Conservation (phyloP, 2,797 vertebrate genomes). For the Phataginus tricuspis region DNA sequence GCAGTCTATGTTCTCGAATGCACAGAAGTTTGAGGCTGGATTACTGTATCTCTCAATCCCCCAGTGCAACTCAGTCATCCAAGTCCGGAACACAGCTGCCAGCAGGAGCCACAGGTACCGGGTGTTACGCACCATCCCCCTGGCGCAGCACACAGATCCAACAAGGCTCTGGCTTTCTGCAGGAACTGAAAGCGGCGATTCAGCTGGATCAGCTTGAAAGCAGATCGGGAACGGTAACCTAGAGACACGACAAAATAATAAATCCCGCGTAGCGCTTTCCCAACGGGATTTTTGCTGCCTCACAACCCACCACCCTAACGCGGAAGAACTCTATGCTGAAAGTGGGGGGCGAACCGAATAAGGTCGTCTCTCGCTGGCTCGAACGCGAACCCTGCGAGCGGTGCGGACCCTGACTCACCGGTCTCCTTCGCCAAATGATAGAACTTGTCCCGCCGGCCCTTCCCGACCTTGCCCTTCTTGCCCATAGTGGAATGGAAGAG, state of each 20-base stretch:
- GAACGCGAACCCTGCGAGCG: neutral
- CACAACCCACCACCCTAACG: neutral
- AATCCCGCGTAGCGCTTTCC: neutral
- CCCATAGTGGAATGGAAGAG: constrained; percentile 88
- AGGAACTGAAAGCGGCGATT: constrained; percentile 97
- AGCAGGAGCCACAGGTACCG: neutral
- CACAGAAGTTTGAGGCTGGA: neutral
- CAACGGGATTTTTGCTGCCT: neutral
- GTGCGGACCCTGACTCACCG: constrained; percentile 84
- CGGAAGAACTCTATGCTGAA: neutral
- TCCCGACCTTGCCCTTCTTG: constrained; percentile 97
- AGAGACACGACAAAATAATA: neutral
- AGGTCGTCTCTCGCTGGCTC: neutral
- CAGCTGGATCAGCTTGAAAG: constrained; percentile 98
- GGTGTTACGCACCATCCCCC: constrained; percentile 93
- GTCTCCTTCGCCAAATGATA: constrained; percentile 98
- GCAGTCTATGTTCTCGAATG: neutral
- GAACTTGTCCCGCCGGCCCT: constrained; percentile 95
- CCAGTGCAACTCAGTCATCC: neutral
- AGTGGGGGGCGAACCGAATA: accelerated
- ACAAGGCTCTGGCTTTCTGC: constrained; percentile 93
- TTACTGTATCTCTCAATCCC: neutral
- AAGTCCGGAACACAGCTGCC: neutral
- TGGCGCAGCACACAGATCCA: constrained; percentile 96
- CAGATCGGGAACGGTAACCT: constrained; percentile 98